phyloP scores from a whole-genome alignment of 2,797 vertebrate species.

The Pterois miles region DNA sequence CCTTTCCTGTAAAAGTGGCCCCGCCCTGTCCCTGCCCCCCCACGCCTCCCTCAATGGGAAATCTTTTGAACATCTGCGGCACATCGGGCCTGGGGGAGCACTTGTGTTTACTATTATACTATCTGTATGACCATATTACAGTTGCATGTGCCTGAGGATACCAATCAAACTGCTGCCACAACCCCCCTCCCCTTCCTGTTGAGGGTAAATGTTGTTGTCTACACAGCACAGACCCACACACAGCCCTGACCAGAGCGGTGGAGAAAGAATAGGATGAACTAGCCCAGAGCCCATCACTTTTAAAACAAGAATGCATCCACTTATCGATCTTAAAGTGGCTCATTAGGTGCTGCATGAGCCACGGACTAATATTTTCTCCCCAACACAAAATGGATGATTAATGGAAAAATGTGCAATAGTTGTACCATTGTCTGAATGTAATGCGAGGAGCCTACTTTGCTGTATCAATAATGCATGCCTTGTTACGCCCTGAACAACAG shows the following conservation, averaged over 20 bases:
- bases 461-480: constrained; percentile 45
- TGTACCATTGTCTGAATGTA: constrained; percentile 36
- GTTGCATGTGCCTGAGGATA: constrained; percentile 69
- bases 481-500: constrained; percentile 49
- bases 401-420: constrained; percentile 34
- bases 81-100: constrained; percentile 55
- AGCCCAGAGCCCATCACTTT: constrained; percentile 33
- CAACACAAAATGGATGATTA: constrained; percentile 47
- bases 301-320: constrained; percentile 64
- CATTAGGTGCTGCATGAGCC: constrained; percentile 56
- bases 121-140: constrained; percentile 65
- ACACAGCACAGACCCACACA: constrained; percentile 20
- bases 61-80: constrained; percentile 67
- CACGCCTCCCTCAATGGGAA: constrained; percentile 9
- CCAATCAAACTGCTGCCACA: constrained; percentile 72
- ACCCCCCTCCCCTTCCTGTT: constrained; percentile 18
- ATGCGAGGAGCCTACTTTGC: constrained; percentile 25
- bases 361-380: constrained; percentile 39
- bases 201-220: constrained; percentile 63
- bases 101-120: constrained; percentile 71
- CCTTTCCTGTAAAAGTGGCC: constrained; percentile 40
- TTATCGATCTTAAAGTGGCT: constrained; percentile 74
- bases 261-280: constrained; percentile 11
- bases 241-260: constrained; percentile 19
- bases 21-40: constrained; percentile 42